Conservation (phyloP, 2,113 vertebrate genomes). For the Larimichthys crocea region DNA sequence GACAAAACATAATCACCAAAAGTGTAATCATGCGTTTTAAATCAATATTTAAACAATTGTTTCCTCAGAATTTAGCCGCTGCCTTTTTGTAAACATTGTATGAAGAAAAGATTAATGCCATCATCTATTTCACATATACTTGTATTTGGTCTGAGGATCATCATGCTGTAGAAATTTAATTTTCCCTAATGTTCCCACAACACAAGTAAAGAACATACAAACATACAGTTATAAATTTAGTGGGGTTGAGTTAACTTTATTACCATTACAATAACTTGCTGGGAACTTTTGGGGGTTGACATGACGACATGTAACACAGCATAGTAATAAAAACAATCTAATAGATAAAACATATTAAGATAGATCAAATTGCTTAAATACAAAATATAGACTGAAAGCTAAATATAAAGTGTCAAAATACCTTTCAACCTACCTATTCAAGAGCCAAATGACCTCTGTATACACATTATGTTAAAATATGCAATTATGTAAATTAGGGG, state of each 20-base stretch:
- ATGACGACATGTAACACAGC: background rate
- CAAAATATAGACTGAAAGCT: background rate
- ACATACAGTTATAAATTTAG: background rate
- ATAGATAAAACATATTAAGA: background rate
- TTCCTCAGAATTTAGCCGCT: background rate
- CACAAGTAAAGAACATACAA: background rate
- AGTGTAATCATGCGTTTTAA: background rate
- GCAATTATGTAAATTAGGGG: no score
- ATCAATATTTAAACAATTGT: background rate
- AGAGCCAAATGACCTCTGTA: no score
- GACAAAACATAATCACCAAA: background rate
- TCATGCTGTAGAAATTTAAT: background rate
- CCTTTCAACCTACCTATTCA: no score
- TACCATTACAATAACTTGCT: background rate
- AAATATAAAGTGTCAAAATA: background rate
- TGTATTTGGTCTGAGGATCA: background rate
- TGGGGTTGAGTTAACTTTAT: background rate
- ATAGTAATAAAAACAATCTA: background rate
- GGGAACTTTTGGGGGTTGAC: background rate
- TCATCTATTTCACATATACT: background rate
- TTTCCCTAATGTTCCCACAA: background rate
- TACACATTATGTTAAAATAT: no score
- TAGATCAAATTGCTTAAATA: background rate
- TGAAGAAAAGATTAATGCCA: background rate
- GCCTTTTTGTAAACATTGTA: background rate